Conservation (phyloP, 2,888 invertebrate species). For the Ceraclea dissimilis region DNA sequence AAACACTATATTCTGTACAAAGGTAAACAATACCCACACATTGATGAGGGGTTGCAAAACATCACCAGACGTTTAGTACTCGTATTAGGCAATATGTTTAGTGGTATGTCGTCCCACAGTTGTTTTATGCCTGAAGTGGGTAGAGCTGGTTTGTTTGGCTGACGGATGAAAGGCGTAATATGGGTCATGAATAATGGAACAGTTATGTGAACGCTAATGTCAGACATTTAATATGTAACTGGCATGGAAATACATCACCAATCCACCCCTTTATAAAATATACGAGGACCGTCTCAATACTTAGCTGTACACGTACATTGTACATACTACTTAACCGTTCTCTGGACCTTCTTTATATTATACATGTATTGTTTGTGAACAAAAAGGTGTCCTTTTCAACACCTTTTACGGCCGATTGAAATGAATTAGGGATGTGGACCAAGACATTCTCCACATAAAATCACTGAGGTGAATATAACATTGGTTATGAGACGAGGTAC, state of each 20-base stretch:
- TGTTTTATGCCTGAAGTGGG: no score
- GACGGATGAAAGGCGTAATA: slow-evolving; percentile 14
- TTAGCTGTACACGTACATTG: background rate
- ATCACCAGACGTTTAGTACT: no score
- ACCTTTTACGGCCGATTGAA: background rate
- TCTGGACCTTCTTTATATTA: background rate
- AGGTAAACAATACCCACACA: no score
- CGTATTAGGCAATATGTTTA: no score
- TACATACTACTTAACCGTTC: background rate
- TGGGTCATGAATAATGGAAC: slow-evolving; percentile 18
- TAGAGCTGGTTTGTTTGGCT: background rate
- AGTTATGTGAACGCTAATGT: slow-evolving; percentile 17
- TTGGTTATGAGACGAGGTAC: no score
- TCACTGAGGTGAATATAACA: no score
- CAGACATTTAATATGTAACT: slow-evolving; percentile 12
- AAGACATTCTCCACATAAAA: no score
- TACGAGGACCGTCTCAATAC: background rate
- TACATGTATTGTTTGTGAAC: background rate
- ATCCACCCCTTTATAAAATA: background rate
- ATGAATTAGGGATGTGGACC: no score
- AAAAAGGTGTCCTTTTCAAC: background rate
- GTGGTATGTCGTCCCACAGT: no score
- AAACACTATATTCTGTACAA: no score
- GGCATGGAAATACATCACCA: background rate
- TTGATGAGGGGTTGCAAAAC: no score